Percentiles rank a stretch among this genome's conserved stretches.
phyloP scores from a whole-genome alignment of 2,113 vertebrate genomes.

The Vulpes vulpes region DNA sequence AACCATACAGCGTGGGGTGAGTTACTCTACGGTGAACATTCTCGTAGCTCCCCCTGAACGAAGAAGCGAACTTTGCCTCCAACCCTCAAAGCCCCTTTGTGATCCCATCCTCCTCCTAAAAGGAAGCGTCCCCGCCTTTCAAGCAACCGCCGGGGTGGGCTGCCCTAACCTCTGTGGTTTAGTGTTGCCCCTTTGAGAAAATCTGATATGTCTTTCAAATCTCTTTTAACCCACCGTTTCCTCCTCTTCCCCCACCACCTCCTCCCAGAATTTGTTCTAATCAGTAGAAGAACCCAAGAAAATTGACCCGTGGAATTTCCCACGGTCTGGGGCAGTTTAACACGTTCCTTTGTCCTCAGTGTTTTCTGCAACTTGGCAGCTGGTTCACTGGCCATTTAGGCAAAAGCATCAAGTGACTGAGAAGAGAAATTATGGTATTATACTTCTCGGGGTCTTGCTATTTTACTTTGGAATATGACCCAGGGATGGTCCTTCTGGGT shows the following conservation, averaged over 20 bases:
- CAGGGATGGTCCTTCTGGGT: not conserved
- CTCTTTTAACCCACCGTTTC: not conserved
- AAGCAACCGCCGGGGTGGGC: accelerated
- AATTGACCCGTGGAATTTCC: not conserved
- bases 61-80: not conserved
- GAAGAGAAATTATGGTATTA: not conserved
- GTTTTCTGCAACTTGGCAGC: not conserved
- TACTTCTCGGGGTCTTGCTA: not conserved
- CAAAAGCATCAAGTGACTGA: not conserved
- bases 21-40: not conserved
- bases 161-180: not conserved
- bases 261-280: not conserved
- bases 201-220: not conserved
- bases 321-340: not conserved
- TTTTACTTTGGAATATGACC: not conserved
- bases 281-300: not conserved
- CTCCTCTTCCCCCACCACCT: not conserved
- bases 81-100: accelerated
- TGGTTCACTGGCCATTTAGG: not conserved
- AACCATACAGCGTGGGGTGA: accelerated
- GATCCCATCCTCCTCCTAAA: not conserved
- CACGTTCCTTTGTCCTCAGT: not conserved
- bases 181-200: not conserved
- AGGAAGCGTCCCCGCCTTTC: accelerated
- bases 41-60: not conserved